Evolutionary conservation across 2,113 vertebrate species (phyloP), one percentile per base, ranked within the genome.

Genomic region (Podarcis cretensis): DNA sequence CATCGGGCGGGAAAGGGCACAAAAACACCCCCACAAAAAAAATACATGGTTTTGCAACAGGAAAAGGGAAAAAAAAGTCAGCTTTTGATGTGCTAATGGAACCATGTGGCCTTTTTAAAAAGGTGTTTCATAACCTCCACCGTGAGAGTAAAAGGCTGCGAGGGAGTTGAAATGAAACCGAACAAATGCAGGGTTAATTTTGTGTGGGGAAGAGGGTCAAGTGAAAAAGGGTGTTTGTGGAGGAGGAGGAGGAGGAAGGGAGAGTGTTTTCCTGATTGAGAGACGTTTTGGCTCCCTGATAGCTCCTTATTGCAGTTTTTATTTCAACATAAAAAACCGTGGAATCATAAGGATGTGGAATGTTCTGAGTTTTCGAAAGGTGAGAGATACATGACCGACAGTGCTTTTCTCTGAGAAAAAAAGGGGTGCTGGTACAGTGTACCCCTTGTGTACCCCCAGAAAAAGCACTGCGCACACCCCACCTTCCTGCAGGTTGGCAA

Each of bases 311-410:
- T 89, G 88, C 88, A 35, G 84, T 82, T 73, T 85, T 83, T n/a
- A 71, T 79, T 92, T 92, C 89, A 92, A 91, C 84, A 89, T 91
- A 94, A 35, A 93, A 93, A 90, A 89, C 30, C 80, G 85, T 88
- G 95, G 94, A 92, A 93, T 95, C 91, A 48, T 92, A 93, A 94
- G 93, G 92, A 94, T 92, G 92, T 95, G 97, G 97, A 97, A 96
- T 97, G 96, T 97, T 96, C 93, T 91, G 93, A 97, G 96, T 97
- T 90, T 95, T 69, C 32, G 89, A 94, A 95, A 94, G 2, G 76
- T 87, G 92, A 95, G 90, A 89, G 94, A 86, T 25, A 91, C 89
- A 93, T 43, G 93, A 91, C 16, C 20, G 10, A 0, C 48, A 54
- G 10, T 54, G 48, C 48, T 54, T 54, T 54, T 54, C 48, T 54